Evolutionary conservation across 2,888 invertebrate species (phyloP).

Genomic region (Bursaphelenchus okinawaensis): DNA sequence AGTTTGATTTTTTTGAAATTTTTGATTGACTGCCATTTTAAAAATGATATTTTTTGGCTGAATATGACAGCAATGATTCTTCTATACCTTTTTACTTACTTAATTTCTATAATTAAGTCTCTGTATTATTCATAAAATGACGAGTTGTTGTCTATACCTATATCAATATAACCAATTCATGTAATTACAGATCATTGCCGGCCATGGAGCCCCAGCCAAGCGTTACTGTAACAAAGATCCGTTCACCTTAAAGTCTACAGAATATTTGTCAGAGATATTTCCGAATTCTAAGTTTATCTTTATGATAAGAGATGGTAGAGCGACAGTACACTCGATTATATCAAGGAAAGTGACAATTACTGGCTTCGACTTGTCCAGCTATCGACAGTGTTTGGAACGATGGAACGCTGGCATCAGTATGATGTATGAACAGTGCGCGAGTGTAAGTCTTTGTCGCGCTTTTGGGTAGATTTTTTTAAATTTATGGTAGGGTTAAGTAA

Average conservation of each 20-base stretch:
- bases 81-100: conserved; percentile 10
- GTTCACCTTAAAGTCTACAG: conserved; percentile 90
- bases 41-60: too few species aligned
- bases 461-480: not conserved
- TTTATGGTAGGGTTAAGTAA: too few species aligned
- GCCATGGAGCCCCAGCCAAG: conserved; percentile 84
- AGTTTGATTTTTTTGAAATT: too few species aligned
- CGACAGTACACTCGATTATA: conserved; percentile 96
- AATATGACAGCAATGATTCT: not conserved
- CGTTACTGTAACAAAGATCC: conserved; percentile 98
- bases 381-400: conserved; percentile 83
- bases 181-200: conserved; percentile 74
- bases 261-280: conserved; percentile 86
- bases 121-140: not conserved
- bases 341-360: conserved; percentile 80
- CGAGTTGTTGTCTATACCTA: not conserved
- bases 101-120: too few species aligned
- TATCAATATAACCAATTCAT: not conserved
- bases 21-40: too few species aligned
- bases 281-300: conserved; percentile 95
- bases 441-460: conserved; percentile 19
- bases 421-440: conserved; percentile 84
- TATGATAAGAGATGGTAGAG: conserved; percentile 95
- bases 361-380: conserved; percentile 87
- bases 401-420: conserved; percentile 76